phyloP scores from a whole-genome alignment of 1,140 invertebrate genomes.

The Drosophila grimshawi region DNA sequence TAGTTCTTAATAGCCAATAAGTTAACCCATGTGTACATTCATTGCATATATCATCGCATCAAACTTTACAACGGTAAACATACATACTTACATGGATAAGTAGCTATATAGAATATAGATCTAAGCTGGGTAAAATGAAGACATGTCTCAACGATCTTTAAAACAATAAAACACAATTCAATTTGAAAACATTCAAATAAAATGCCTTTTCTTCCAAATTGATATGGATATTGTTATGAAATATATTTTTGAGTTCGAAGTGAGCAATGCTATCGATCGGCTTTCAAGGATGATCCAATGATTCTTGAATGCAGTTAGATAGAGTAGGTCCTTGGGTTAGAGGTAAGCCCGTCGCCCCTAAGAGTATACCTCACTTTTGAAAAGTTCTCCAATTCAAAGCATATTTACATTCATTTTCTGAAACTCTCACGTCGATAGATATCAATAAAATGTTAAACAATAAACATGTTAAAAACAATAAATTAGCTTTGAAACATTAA shows the following conservation, averaged over 20 bases:
- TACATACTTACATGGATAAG: conserved; percentile 22
- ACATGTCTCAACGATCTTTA: conserved; percentile 24
- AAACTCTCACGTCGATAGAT: too few species aligned
- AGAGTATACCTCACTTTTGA: background rate
- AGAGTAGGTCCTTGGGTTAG: too few species aligned
- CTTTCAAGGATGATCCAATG: too few species aligned
- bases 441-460: too few species aligned
- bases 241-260: too few species aligned
- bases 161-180: conserved; percentile 26
- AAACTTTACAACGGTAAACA: conserved; percentile 7
- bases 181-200: conserved; percentile 22
- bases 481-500: background rate
- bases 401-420: too few species aligned
- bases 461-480: too few species aligned
- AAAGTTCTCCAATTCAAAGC: background rate
- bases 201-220: too few species aligned
- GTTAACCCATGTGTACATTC: conserved; percentile 42
- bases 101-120: conserved; percentile 37
- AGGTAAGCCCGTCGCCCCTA: background rate
- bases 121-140: conserved; percentile 41
- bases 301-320: too few species aligned
- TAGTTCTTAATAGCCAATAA: conserved; percentile 17
- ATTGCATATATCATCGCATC: conserved; percentile 24
- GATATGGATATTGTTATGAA: too few species aligned
- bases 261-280: too few species aligned